Conservation (phyloP, 2,888 invertebrate species). For the Stictocephala bisonia region DNA sequence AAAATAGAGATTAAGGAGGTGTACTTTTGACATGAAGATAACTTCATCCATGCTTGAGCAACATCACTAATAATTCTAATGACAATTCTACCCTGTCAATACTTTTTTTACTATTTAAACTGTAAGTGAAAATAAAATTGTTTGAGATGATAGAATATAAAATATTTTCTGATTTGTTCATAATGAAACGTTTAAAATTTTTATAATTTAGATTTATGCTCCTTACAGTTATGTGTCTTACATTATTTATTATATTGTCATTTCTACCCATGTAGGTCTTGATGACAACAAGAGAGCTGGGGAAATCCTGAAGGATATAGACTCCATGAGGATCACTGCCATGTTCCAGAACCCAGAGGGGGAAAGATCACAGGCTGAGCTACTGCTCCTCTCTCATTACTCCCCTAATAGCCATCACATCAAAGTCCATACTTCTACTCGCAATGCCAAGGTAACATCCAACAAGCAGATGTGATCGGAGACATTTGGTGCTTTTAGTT, state of each 20-base stretch:
- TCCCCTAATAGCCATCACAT: conserved; percentile 87
- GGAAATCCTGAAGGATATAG: conserved; percentile 74
- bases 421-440: conserved; percentile 87
- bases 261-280: conserved; percentile 63
- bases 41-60: no score
- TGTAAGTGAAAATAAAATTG: no score
- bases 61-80: no score
- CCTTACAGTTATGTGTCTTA: not conserved
- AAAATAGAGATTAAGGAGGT: no score
- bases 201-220: not conserved
- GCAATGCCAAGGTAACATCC: conserved; percentile 73
- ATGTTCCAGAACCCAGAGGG: conserved; percentile 76
- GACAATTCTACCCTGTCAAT: no score
- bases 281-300: conserved; percentile 70
- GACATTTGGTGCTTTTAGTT: no score
- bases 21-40: no score
- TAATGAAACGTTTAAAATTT: conserved; percentile 10
- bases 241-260: not conserved
- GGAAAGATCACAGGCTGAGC: conserved; percentile 74
- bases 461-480: no score
- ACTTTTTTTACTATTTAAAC: no score
- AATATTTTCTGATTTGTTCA: no score
- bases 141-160: no score
- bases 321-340: conserved; percentile 76
- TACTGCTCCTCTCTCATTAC: conserved; percentile 80